These are phyloP conservation scores for Axis porcinus DNA, from an alignment of 2,113 vertebrate genomes.

Conservation along the genomic window DNA sequence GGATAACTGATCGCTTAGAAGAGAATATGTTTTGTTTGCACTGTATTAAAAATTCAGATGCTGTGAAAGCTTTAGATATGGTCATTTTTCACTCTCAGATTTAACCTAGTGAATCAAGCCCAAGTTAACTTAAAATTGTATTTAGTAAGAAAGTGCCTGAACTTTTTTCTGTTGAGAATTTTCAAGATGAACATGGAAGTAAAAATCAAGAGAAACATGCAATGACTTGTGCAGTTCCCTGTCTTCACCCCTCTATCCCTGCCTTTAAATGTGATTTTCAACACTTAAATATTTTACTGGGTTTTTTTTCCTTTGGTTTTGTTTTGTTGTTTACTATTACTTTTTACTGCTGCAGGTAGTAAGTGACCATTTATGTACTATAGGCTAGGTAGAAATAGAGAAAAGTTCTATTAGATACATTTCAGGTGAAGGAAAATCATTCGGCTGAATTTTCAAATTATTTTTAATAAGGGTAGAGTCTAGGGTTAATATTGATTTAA, in stretches of 20 bases:
- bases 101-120: slow-evolving; percentile 80
- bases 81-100: slow-evolving; percentile 80
- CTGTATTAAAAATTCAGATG: slow-evolving; percentile 8
- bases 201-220: neutral
- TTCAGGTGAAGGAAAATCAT: slow-evolving; percentile 25
- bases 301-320: neutral
- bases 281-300: neutral
- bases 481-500: neutral
- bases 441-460: slow-evolving; percentile 14
- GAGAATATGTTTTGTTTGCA: neutral
- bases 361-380: neutral
- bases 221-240: neutral
- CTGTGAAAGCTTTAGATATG: slow-evolving; percentile 76
- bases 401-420: slow-evolving; percentile 42
- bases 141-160: slow-evolving; percentile 12
- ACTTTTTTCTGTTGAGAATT: slow-evolving; percentile 25
- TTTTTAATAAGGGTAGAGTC: slow-evolving; percentile 19
- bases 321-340: neutral
- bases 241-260: neutral
- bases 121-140: slow-evolving; percentile 62
- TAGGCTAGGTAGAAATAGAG: neutral
- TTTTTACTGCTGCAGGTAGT: neutral
- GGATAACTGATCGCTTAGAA: neutral
- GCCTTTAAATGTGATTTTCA: slow-evolving; percentile 1
- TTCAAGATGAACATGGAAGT: slow-evolving; percentile 5